These are phyloP conservation scores for Torymus auratus DNA, from an alignment of 2,888 invertebrate genomes.

Conservation along the genomic window DNA sequence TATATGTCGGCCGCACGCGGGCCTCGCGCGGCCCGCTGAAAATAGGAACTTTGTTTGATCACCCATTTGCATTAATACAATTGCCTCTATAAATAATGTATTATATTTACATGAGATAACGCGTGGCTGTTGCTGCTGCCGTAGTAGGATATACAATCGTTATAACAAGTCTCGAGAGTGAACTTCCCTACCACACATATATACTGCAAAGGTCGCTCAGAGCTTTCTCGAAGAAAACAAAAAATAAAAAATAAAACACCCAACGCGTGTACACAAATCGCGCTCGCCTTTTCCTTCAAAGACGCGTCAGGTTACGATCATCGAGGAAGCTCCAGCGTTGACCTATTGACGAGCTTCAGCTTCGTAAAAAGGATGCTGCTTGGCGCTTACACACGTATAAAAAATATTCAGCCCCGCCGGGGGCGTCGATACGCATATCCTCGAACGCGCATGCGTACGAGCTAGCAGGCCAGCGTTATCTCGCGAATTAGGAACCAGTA, in stretches of 20 bases:
- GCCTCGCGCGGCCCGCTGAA: slow-evolving; percentile 64
- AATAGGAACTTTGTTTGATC: slow-evolving; percentile 76
- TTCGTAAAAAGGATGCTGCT: slow-evolving; percentile 12
- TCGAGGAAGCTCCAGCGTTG: neutral
- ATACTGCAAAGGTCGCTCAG: too few relatives aligned
- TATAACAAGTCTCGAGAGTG: slow-evolving; percentile 12
- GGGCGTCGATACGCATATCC: neutral
- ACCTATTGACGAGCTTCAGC: neutral
- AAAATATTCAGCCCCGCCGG: slow-evolving; percentile 24
- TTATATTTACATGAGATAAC: slow-evolving; percentile 55
- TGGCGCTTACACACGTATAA: slow-evolving; percentile 19
- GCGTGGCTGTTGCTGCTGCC: slow-evolving; percentile 20
- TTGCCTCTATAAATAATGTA: slow-evolving; percentile 53
- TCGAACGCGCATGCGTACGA: neutral
- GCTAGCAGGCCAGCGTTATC: slow-evolving; percentile 41
- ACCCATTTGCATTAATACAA: slow-evolving; percentile 65
- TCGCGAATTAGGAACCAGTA: slow-evolving; percentile 70
- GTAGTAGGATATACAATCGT: neutral
- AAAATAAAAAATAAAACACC: too few relatives aligned
- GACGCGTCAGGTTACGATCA: too few relatives aligned
- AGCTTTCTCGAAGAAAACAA: too few relatives aligned
- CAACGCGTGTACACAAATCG: neutral
- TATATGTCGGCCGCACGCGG: neutral
- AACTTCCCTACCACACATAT: neutral
- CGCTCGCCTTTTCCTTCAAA: too few relatives aligned